These are phyloP conservation scores for Eumerus sabulonum DNA, from an alignment of 2,888 invertebrate genomes.

Conservation along the genomic window DNA sequence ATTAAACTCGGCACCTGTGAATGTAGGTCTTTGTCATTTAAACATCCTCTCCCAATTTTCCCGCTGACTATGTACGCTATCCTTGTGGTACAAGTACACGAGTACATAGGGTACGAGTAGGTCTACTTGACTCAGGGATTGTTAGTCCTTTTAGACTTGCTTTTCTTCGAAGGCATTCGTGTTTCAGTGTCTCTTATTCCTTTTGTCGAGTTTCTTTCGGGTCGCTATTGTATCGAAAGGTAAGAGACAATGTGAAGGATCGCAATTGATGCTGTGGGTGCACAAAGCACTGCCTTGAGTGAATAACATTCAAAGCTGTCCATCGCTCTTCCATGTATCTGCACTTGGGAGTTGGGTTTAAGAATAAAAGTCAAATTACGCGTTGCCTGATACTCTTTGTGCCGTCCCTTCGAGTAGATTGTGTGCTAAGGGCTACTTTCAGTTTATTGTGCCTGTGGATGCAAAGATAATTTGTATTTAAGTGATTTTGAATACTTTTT, in stretches of 20 bases:
- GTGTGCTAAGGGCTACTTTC: no score
- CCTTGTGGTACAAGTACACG: no score
- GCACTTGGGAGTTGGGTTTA: slow-evolving; percentile 24
- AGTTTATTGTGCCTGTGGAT: no score
- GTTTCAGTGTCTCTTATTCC: slow-evolving; percentile 10
- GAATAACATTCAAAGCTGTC: slow-evolving; percentile 41
- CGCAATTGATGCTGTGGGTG: slow-evolving; percentile 12
- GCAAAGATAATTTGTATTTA: no score
- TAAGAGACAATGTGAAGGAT: slow-evolving; percentile 18
- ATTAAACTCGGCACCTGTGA: slow-evolving; percentile 34
- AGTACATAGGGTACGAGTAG: no score
- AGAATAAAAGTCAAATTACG: slow-evolving; percentile 50
- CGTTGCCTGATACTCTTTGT: slow-evolving; percentile 13
- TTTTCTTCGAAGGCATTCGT: slow-evolving; percentile 6
- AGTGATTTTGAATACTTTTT: no score
- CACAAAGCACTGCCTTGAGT: slow-evolving; percentile 42
- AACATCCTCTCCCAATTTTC: slow-evolving; percentile 35
- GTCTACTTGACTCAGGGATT: slow-evolving; percentile 12
- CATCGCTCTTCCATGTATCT: slow-evolving; percentile 16
- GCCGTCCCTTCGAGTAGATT: no score
- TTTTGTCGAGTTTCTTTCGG: slow-evolving; percentile 3
- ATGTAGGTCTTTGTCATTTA: slow-evolving; percentile 49
- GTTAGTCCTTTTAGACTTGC: slow-evolving; percentile 10
- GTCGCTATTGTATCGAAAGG: slow-evolving; percentile 24
- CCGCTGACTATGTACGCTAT: slow-evolving; percentile 10